Conservation (phyloP, 1,140 invertebrate genomes). For the Bombus superbus region DNA sequence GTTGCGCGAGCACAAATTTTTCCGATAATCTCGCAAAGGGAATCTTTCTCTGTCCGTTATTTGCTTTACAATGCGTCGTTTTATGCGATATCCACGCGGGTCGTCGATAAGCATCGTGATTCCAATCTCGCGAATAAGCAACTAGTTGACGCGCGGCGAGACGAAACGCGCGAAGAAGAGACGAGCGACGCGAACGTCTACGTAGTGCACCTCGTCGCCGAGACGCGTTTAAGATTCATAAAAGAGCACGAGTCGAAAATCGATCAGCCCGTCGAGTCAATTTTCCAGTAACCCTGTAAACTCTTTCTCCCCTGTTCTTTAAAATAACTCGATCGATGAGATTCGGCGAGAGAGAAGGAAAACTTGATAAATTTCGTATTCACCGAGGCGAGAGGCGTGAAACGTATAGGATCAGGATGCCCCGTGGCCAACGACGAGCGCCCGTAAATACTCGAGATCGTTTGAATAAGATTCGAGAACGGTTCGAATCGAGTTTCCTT, state of each 20-base stretch:
- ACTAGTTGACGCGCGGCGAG: constrained; percentile 26
- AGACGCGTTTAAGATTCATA: constrained; percentile 39
- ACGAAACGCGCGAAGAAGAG: background rate
- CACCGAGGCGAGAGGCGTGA: background rate
- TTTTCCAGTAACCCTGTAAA: constrained; percentile 37
- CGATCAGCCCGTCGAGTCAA: constrained; percentile 35
- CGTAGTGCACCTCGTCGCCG: background rate
- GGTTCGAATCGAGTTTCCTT: constrained; percentile 49
- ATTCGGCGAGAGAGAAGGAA: background rate
- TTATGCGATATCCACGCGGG: constrained; percentile 2
- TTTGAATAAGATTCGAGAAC: constrained; percentile 27
- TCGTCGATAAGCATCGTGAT: constrained; percentile 16
- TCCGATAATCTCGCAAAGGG: constrained; percentile 14
- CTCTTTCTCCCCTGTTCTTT: background rate
- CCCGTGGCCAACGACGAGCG: background rate
- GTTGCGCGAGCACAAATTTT: background rate
- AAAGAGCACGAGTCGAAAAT: background rate
- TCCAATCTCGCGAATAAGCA: constrained; percentile 41
- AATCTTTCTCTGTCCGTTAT: constrained; percentile 10
- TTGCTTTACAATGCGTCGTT: constrained; percentile 40
- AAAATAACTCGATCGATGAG: background rate
- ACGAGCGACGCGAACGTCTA: background rate
- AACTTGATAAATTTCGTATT: constrained; percentile 52
- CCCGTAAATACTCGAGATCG: constrained; percentile 42
- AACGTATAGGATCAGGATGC: background rate